Evolutionary conservation across 1,140 invertebrate genomes (phyloP).

Genomic region (Phocides pigmalion): DNA sequence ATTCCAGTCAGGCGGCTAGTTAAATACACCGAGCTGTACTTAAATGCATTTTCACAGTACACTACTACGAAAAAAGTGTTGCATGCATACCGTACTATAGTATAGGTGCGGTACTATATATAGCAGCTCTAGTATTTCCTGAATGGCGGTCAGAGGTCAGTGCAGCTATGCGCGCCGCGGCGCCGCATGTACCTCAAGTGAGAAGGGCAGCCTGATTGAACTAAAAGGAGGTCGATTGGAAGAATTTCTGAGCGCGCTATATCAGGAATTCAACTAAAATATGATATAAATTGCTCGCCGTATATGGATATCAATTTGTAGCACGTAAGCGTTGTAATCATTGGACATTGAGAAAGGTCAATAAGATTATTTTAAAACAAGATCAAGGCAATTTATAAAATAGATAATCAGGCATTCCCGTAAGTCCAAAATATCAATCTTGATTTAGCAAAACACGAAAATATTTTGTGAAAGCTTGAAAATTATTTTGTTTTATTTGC

Average conservation of each 20-base stretch:
- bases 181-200: background rate
- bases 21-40: no score
- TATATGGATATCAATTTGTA: slow-evolving; percentile 6
- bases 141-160: slow-evolving; percentile 1
- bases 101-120: background rate
- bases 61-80: background rate
- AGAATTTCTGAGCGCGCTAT: background rate
- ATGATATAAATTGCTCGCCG: background rate
- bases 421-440: no score
- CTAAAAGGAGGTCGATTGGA: slow-evolving; percentile 3
- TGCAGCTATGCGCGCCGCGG: background rate
- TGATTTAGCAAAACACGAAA: no score
- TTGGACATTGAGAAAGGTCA: slow-evolving; percentile 5
- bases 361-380: background rate
- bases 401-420: background rate
- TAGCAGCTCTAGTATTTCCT: slow-evolving; percentile 4
- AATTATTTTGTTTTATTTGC: no score
- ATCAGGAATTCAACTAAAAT: slow-evolving; percentile 2
- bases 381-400: background rate
- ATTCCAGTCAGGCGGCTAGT: no score
- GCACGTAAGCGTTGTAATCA: background rate
- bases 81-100: no score
- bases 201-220: slow-evolving; percentile 13
- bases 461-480: no score
- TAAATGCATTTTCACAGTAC: no score